Evolutionary conservation across 2,888 invertebrate genomes (phyloP), one percentile per base, ranked within the genome.

Genomic region (Brachyopa scutellaris): DNA sequence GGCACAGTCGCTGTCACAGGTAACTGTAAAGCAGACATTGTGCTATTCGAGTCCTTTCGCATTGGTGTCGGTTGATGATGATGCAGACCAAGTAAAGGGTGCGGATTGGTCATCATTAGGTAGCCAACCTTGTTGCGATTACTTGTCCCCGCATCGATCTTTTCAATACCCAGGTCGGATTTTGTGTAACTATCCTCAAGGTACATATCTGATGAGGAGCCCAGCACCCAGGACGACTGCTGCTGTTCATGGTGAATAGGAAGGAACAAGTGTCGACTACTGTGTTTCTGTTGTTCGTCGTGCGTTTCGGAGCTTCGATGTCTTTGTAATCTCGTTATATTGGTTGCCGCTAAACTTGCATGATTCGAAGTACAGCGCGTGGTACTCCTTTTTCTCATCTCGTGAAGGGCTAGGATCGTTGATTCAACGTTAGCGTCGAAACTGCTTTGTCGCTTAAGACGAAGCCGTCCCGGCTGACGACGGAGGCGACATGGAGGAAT

Each of bases 11-110:
- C 79, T 1, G 84, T 85, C 9, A 92, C 88, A 0, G 93, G 92
- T 74, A 93, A 87, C 85, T 93, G 93, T 78, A 93, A 91, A 0
- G 93, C 93, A 0, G 93, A 93, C 93, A 93, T 93, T 26, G 93
- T 93, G 31, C 93, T 93, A 84, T 92, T 93, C 1, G 92, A 93
- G 88, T 93, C 93, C 78, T 93, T 91, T 74, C 93, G 90, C 91
- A 93, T 93, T 21, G 91, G 92, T 2, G 92, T 91, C 0, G 84
- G 57, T 33, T 86, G 86, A 73, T 85, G 84, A 64, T 85, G 85
- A 47, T 84, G 87, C 59, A 85, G 85, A 29, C 86, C 87, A 33
- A 62, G 85, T 59, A 82, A 85, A 36, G 42, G 84, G 11, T 85
- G 86, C 36, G 86, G 86, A 66, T 66, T 84, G 17, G 85, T 85